Percentiles rank a stretch among this genome's conserved stretches.
phyloP scores from a whole-genome alignment of 2,888 invertebrate species.

The Cerastis leucographa region DNA sequence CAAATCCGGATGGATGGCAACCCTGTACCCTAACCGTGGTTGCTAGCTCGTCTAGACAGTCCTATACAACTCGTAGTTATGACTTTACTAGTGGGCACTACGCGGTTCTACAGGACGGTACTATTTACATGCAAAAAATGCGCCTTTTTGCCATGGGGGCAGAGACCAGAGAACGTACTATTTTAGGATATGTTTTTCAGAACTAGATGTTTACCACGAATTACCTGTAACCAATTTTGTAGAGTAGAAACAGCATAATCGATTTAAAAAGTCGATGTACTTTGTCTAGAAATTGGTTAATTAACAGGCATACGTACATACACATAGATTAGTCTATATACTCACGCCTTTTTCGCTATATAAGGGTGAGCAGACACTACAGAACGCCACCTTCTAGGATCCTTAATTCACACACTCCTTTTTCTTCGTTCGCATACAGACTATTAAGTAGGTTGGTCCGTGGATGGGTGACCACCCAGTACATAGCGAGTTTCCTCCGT shows the following conservation, averaged over 20 bases:
- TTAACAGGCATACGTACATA: background rate
- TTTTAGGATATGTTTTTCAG: background rate
- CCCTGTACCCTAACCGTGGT: background rate
- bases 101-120: background rate
- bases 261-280: background rate
- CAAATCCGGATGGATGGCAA: background rate
- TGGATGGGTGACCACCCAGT: no score
- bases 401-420: no score
- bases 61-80: constrained; percentile 45
- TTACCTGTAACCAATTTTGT: background rate
- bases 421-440: no score
- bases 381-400: no score
- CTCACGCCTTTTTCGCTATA: no score
- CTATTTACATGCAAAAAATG: no score
- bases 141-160: no score
- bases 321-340: no score
- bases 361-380: no score
- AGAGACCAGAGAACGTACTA: no score
- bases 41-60: constrained; percentile 68
- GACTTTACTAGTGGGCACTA: constrained; percentile 18
- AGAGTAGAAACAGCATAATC: background rate
- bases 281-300: background rate
- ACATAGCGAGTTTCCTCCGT: no score
- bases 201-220: background rate
- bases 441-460: no score